Base-by-base conservation (phyloP, 2,113 vertebrate genomes). In the Platycercus adscitus region DNA sequence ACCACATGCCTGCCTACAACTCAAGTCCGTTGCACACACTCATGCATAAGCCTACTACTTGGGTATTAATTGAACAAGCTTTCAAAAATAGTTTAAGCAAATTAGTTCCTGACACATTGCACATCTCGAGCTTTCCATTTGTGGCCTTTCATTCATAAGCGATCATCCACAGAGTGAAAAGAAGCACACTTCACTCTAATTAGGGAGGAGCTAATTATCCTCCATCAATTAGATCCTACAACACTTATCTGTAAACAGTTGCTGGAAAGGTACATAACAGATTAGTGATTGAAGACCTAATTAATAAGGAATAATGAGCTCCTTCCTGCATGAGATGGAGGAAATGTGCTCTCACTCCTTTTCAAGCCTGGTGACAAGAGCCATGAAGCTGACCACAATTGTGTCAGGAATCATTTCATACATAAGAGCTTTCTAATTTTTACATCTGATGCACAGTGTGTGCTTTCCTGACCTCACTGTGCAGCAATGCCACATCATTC, bases 221-320 rank as follows among this genome's bases (percentile, higher is more conserved):
- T 81, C 81, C 90, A 95, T 97, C 95, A 97, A 97, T 98, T 98
- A 98, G 93, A 80, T 80, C 93, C 92, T 97, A 96, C 92, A 95
- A 91, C 92, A 91, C 92, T 97, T 98, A 97, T 96, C 95, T 95
- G 96, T 97, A 98, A 97, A 97, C 96, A 97, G 94, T 98, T 96
- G 96, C 96, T 97, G 91, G 97, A 95, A 97, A 97, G 95, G 94
- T 95, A 94, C 75, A 96, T 94, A 95, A 95, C 95, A 94, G 96
- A 97, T 97, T 97, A 97, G 95, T 82, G 89, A 97, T 95, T 98
- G 95, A 97, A 96, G 93, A 96, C 93, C 90, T 94, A 97, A 98
- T 97, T 98, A 98, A 98, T 98, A 96, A 96, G 94, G 80, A 96
- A 78, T 97, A 97, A 98, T 97, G 93, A 97, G 95, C 86, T 97